Conservation (phyloP, 2,797 vertebrate genomes). For the Pagetopsis macropterus region DNA sequence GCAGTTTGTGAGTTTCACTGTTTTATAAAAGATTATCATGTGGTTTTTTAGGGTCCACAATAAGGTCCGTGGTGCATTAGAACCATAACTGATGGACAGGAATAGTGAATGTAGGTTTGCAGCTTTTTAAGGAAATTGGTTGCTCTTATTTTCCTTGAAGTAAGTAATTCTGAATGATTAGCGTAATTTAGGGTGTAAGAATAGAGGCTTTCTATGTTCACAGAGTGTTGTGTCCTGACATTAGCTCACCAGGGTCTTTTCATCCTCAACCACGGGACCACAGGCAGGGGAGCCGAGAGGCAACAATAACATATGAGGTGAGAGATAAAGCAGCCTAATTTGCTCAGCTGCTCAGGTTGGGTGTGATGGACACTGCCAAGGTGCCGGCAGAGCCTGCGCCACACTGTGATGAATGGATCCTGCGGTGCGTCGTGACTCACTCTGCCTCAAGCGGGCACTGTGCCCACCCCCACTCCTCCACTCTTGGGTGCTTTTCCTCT, state of each 20-base stretch:
- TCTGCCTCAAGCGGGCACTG: constrained; percentile 56
- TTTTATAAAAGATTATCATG: not conserved
- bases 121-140: not conserved
- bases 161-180: constrained; percentile 6
- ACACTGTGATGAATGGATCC: constrained; percentile 73
- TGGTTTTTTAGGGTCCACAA: not conserved
- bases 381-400: constrained; percentile 61
- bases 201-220: constrained; percentile 9
- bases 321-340: constrained; percentile 58
- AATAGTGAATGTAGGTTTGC: not conserved
- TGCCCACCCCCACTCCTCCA: constrained; percentile 63
- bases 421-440: constrained; percentile 77
- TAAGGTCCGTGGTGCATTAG: not conserved
- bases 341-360: constrained; percentile 49
- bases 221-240: constrained; percentile 12
- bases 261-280: constrained; percentile 35
- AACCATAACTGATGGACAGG: constrained; percentile 1
- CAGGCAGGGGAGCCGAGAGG: constrained; percentile 24
- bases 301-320: constrained; percentile 47
- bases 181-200: constrained; percentile 1
- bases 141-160: constrained; percentile 8
- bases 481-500: constrained; percentile 56
- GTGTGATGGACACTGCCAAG: constrained; percentile 68
- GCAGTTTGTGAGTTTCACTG: not conserved
- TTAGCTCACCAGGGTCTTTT: constrained; percentile 32